These are phyloP conservation scores for Xestia c-nigrum DNA, from an alignment of 2,888 invertebrate species.

Conservation along the genomic window DNA sequence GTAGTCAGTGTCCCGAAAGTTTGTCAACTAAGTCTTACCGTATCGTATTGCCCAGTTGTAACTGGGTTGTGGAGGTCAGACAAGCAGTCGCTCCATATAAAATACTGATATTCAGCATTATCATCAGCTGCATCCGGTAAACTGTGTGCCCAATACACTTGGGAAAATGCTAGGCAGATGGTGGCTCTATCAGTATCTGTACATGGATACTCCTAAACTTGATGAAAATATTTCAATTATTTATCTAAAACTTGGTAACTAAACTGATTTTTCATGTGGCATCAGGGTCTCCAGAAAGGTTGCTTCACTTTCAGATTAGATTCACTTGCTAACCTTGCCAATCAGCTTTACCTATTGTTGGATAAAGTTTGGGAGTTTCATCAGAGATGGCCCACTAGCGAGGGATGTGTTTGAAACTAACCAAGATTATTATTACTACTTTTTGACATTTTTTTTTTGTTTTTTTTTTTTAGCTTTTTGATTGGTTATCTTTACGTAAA, in stretches of 20 bases:
- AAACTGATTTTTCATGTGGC: background rate
- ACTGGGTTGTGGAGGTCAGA: no score
- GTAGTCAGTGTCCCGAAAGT: no score
- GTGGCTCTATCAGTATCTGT: background rate
- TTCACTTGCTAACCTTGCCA: background rate
- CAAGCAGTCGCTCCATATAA: no score
- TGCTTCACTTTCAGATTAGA: background rate
- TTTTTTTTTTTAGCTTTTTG: no score
- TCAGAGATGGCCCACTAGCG: background rate
- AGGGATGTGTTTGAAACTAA: background rate
- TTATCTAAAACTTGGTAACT: background rate
- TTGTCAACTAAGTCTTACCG: no score
- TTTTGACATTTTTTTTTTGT: background rate
- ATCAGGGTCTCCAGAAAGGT: background rate
- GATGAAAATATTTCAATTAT: background rate
- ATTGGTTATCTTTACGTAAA: background rate
- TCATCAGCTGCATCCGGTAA: no score
- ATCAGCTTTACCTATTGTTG: background rate
- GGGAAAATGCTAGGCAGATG: background rate
- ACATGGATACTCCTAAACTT: background rate
- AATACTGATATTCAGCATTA: no score
- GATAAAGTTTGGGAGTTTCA: background rate
- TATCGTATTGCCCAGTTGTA: no score
- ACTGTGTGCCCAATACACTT: no score
- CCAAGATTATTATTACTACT: background rate